These are phyloP conservation scores for Drosophila falleni DNA, from an alignment of 2,888 invertebrate species.

Conservation along the genomic window DNA sequence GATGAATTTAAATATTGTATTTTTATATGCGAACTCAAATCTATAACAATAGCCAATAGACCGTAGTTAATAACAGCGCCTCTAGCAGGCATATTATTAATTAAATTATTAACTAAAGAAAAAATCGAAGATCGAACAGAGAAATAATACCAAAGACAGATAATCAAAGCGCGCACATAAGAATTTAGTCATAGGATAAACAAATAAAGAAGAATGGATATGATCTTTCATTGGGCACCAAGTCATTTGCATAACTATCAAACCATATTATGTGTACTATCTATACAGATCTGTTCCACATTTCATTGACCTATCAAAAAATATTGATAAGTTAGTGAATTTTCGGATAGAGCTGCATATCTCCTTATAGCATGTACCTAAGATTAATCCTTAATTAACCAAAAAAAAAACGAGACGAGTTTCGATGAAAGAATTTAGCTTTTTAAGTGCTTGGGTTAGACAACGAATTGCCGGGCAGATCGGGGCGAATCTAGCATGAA, in stretches of 20 bases:
- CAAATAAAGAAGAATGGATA: slow-evolving; percentile 1
- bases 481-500: slow-evolving; percentile 19
- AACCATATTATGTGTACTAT: slow-evolving; percentile 8
- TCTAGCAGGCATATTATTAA: slow-evolving; percentile 28
- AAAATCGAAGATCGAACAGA: slow-evolving; percentile 13
- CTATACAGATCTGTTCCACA: slow-evolving; percentile 5
- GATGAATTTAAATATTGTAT: slow-evolving; percentile 73
- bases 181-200: slow-evolving; percentile 28
- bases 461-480: slow-evolving; percentile 66
- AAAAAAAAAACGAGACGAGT: slow-evolving; percentile 3
- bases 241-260: slow-evolving; percentile 35
- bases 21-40: slow-evolving; percentile 66
- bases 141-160: slow-evolving; percentile 62
- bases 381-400: slow-evolving; percentile 24
- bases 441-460: slow-evolving; percentile 68
- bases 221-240: slow-evolving; percentile 59
- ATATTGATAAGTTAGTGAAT: background rate
- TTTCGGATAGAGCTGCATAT: slow-evolving; percentile 17
- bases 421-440: slow-evolving; percentile 34
- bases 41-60: slow-evolving; percentile 50
- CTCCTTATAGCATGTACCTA: slow-evolving; percentile 52
- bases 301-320: background rate
- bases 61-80: slow-evolving; percentile 27
- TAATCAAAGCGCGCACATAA: slow-evolving; percentile 71
- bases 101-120: slow-evolving; percentile 10